These are phyloP conservation scores for Drosophila yakuba DNA, from an alignment of 1,140 invertebrate genomes.

Conservation along the genomic window DNA sequence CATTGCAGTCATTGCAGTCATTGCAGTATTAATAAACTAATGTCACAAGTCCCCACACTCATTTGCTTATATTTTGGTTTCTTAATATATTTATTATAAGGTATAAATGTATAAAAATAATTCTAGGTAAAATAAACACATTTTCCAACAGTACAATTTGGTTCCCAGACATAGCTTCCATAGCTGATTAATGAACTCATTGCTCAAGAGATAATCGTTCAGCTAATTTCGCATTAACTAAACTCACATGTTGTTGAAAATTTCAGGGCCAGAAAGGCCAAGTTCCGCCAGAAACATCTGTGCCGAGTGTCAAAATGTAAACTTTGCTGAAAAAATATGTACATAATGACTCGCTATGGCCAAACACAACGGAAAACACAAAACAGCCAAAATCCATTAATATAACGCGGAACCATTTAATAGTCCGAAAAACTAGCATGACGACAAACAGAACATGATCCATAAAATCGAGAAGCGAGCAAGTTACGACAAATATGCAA, in stretches of 20 bases:
- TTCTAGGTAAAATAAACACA: background rate
- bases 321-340: constrained; percentile 21
- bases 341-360: constrained; percentile 5
- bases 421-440: constrained; percentile 28
- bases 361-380: constrained; percentile 6
- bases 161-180: constrained; percentile 5
- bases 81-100: background rate
- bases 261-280: constrained; percentile 37
- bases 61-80: background rate
- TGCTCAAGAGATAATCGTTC: constrained; percentile 20
- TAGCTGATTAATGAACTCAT: constrained; percentile 37
- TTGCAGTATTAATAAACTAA: too few relatives aligned
- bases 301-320: constrained; percentile 45
- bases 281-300: constrained; percentile 35
- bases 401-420: constrained; percentile 45
- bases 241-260: constrained; percentile 28
- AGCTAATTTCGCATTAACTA: constrained; percentile 36
- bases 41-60: too few relatives aligned
- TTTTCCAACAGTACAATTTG: background rate
- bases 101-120: too few relatives aligned
- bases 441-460: constrained; percentile 40
- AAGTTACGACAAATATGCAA: constrained; percentile 60
- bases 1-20: too few relatives aligned
- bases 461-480: constrained; percentile 21
- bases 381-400: constrained; percentile 52